phyloP scores from a whole-genome alignment of 2,797 vertebrate genomes.

The Choloepus didactylus region DNA sequence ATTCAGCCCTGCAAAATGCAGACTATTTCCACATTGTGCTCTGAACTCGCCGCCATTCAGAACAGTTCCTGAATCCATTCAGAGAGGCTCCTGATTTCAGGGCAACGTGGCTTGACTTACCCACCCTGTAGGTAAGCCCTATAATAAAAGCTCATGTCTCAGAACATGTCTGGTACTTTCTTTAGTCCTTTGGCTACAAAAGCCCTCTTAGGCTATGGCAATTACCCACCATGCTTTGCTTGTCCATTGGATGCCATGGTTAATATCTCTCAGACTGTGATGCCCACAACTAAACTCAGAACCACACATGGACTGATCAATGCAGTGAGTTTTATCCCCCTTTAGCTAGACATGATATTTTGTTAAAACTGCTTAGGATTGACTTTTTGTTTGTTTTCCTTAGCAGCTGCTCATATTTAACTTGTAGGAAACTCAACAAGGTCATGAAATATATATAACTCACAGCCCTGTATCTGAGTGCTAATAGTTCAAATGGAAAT shows the following conservation, averaged over 20 bases:
- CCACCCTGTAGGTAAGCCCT: too few relatives aligned
- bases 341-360: neutral
- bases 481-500: neutral
- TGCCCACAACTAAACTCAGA: too few relatives aligned
- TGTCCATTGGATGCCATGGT: neutral
- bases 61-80: too few relatives aligned
- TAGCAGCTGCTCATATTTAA: neutral
- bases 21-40: too few relatives aligned
- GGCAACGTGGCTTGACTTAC: too few relatives aligned
- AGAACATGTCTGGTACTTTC: too few relatives aligned
- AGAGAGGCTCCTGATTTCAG: too few relatives aligned
- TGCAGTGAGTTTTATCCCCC: neutral
- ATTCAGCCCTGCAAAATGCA: too few relatives aligned
- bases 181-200: too few relatives aligned
- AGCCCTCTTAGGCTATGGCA: too few relatives aligned
- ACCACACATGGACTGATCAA: neutral
- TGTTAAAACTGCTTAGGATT: neutral
- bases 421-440: neutral
- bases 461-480: neutral
- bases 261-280: neutral
- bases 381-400: neutral
- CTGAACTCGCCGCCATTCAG: too few relatives aligned
- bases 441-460: neutral
- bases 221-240: fast-evolving
- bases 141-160: too few relatives aligned